phyloP scores from a whole-genome alignment of 92 coral and sea anemone genomes.

The Parazoanthus atlanticus region DNA sequence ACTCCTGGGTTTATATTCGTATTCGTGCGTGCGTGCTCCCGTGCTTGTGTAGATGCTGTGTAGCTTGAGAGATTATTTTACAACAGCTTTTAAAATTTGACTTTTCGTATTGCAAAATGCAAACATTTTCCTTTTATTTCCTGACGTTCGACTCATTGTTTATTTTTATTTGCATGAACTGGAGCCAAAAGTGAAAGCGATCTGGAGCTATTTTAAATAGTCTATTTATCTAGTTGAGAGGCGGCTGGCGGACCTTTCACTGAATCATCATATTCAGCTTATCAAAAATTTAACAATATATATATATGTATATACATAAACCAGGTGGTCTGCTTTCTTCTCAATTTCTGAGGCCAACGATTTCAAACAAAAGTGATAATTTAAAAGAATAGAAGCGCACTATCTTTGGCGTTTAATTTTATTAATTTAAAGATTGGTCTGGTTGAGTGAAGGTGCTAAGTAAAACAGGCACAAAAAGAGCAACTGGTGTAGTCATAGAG shows the following conservation, averaged over 20 bases:
- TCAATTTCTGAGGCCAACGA: background rate
- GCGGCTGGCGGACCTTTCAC: background rate
- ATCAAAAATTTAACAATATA: background rate
- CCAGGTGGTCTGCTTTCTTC: background rate
- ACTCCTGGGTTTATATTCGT: background rate
- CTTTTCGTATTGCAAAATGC: slow-evolving; percentile 13
- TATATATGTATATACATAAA: too few relatives aligned
- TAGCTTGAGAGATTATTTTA: background rate
- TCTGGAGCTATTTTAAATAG: slow-evolving; percentile 15
- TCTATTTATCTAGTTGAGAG: background rate
- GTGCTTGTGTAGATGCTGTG: background rate
- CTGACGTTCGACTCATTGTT: slow-evolving; percentile 1
- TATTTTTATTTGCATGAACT: slow-evolving; percentile 4
- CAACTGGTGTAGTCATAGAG: slow-evolving; percentile 18
- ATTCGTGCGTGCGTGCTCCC: background rate
- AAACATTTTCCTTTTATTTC: slow-evolving; percentile 17
- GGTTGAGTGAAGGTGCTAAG: background rate
- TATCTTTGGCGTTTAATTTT: background rate
- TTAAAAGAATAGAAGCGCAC: background rate
- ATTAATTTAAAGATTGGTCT: background rate
- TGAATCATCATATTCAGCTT: background rate
- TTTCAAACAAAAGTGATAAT: background rate
- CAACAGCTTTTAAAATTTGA: background rate
- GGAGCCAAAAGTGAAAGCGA: slow-evolving; percentile 5
- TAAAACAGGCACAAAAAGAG: background rate